phyloP scores from a whole-genome alignment of 2,113 vertebrate genomes.

The Todiramphus chloris region DNA sequence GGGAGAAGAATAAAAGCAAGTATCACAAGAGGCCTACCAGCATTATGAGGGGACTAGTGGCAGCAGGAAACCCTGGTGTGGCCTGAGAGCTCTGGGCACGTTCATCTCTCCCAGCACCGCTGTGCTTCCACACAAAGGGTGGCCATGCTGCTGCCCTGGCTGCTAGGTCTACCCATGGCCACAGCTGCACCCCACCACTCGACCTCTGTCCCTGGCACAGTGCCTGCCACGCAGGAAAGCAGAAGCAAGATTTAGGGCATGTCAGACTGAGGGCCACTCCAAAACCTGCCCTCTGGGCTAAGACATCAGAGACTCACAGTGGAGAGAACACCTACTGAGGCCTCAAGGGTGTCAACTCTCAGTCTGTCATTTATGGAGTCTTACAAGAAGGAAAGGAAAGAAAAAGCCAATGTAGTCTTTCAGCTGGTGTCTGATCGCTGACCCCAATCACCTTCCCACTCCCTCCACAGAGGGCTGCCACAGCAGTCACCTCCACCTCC shows the following conservation, averaged over 20 bases:
- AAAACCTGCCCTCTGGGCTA: neutral
- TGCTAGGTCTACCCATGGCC: neutral
- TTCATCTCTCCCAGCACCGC: rapidly evolving
- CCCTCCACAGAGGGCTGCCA: rapidly evolving
- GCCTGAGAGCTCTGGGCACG: neutral
- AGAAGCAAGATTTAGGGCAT: neutral
- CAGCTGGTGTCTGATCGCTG: neutral
- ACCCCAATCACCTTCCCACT: neutral
- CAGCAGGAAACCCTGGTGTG: neutral
- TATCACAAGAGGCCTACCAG: neutral
- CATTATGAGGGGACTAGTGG: rapidly evolving
- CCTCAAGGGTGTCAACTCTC: neutral
- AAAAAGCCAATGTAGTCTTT: neutral
- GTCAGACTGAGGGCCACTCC: neutral
- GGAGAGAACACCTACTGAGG: neutral
- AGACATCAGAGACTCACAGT: neutral
- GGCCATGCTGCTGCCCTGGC: neutral
- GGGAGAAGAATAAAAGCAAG: neutral
- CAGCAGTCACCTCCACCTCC: neutral
- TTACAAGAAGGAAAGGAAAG: neutral
- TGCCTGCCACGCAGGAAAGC: rapidly evolving
- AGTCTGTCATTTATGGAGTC: neutral
- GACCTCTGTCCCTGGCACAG: rapidly evolving
- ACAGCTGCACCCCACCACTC: neutral
- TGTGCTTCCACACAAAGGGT: rapidly evolving